Evolutionary conservation across 2,797 vertebrate species (phyloP).

Genomic region (Pterois miles): DNA sequence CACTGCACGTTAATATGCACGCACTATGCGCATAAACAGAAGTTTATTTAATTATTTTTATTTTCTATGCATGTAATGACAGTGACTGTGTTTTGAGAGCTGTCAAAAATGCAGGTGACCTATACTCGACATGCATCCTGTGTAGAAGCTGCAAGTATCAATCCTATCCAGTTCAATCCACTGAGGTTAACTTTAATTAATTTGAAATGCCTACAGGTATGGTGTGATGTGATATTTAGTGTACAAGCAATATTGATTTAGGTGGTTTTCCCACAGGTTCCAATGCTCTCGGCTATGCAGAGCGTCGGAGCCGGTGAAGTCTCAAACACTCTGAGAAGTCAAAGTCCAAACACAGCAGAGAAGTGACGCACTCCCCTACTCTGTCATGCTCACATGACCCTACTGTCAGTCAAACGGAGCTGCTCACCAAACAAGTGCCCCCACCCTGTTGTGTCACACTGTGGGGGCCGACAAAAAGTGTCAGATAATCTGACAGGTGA

Average conservation of each 20-base stretch:
- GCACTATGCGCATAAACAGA: too few species aligned
- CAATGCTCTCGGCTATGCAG: conserved; percentile 11
- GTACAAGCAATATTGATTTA: conserved; percentile 37
- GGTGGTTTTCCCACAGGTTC: conserved; percentile 20
- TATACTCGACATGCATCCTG: not conserved
- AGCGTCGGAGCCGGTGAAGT: conserved; percentile 15
- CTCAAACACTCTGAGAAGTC: conserved; percentile 13
- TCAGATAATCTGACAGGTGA: conserved; percentile 76
- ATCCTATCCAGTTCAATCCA: not conserved
- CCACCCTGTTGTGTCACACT: conserved; percentile 56
- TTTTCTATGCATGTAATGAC: not conserved
- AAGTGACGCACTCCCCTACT: conserved; percentile 49
- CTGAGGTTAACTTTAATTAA: not conserved
- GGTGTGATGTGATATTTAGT: conserved; percentile 15
- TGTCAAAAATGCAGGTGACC: not conserved
- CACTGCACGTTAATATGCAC: too few species aligned
- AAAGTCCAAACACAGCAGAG: conserved; percentile 60
- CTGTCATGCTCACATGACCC: conserved; percentile 67
- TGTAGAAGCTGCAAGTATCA: not conserved
- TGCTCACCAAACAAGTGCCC: conserved; percentile 50
- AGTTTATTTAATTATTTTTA: not conserved
- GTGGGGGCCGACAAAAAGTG: conserved; percentile 64
- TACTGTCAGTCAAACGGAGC: conserved; percentile 74
- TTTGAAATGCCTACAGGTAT: not conserved
- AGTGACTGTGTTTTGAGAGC: not conserved